A percentile compares a stretch with the other conserved stretches of the same genome.
Conservation (phyloP, 2,888 invertebrate species). For the Dryococelus australis region DNA sequence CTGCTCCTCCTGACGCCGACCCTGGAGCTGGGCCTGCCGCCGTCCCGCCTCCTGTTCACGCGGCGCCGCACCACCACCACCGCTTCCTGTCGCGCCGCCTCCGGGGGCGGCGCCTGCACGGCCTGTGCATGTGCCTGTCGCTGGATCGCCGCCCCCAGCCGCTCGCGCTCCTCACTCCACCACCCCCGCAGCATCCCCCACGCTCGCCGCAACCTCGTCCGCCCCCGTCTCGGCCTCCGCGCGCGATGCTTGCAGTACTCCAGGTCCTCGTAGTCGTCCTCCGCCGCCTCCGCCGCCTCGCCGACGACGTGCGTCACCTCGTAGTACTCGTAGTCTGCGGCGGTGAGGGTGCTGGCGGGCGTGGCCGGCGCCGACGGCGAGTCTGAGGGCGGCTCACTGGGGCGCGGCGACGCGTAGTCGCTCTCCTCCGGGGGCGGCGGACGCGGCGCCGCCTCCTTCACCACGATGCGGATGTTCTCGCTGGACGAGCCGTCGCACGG, state of each 20-base stretch:
- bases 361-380: background rate
- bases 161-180: conserved; percentile 48
- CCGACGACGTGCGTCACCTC: background rate
- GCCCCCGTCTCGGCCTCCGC: background rate
- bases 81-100: background rate
- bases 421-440: background rate
- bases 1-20: conserved; percentile 37
- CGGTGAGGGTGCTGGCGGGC: background rate
- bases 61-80: conserved; percentile 30
- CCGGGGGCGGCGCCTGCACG: conserved; percentile 31
- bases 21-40: conserved; percentile 34
- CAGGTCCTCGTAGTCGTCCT: conserved; percentile 24
- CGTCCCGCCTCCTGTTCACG: background rate
- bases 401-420: conserved; percentile 6
- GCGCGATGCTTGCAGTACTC: conserved; percentile 21
- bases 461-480: conserved; percentile 18
- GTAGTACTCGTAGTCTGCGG: conserved; percentile 12
- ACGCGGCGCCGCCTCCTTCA: background rate
- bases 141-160: conserved; percentile 45
- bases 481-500: conserved; percentile 21
- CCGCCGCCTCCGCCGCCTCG: background rate
- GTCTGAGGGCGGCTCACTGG: background rate
- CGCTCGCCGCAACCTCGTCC: conserved; percentile 44
- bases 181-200: conserved; percentile 48
- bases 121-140: conserved; percentile 46